phyloP scores from a whole-genome alignment of 2,888 invertebrate species.

The Ectemnius cavifrons region DNA sequence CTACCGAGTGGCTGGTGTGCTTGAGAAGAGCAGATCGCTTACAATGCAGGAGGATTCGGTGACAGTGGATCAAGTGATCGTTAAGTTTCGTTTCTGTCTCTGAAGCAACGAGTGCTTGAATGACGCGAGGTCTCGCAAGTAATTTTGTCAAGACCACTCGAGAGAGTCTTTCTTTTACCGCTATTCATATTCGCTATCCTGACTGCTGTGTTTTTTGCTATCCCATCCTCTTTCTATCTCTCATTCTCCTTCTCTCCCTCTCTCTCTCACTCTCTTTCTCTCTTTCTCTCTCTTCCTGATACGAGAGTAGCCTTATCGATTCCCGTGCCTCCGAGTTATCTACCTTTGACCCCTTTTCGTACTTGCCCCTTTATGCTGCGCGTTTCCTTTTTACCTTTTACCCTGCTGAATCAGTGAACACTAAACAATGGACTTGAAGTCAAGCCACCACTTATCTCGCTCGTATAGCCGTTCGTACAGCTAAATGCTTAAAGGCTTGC shows the following conservation, averaged over 20 bases:
- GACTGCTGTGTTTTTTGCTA: too few relatives aligned
- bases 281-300: background rate
- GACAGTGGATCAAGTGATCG: conserved; percentile 32
- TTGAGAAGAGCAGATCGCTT: background rate
- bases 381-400: too few relatives aligned
- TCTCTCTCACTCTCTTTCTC: background rate
- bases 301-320: background rate
- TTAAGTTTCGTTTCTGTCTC: conserved; percentile 49
- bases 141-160: conserved; percentile 1
- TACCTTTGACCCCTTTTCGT: background rate
- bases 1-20: too few relatives aligned
- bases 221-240: too few relatives aligned
- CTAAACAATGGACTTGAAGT: too few relatives aligned
- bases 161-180: background rate
- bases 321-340: background rate
- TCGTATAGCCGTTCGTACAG: too few relatives aligned
- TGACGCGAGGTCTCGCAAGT: conserved; percentile 7
- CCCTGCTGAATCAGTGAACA: too few relatives aligned
- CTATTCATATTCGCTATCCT: background rate
- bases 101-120: conserved; percentile 17
- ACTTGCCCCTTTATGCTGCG: too few relatives aligned
- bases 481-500: too few relatives aligned
- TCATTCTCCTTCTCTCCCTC: background rate
- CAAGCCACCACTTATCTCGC: too few relatives aligned
- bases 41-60: conserved; percentile 21